These are phyloP conservation scores for pig (Sus scrofa) DNA, from an alignment of 2,113 vertebrate genomes.

Conservation along the genomic window DNA sequence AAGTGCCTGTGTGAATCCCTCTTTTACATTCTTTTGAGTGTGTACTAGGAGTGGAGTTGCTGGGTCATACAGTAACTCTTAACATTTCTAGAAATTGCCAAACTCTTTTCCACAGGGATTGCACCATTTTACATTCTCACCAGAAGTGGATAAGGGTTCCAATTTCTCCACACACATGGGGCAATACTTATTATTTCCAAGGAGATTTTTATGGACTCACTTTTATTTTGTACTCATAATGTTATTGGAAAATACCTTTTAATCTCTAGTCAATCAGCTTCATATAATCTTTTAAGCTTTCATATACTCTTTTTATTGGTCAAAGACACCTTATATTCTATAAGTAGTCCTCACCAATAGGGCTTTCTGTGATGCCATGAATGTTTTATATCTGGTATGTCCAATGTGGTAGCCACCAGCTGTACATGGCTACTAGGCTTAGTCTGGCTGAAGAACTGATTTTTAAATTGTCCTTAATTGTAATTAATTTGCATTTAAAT, in stretches of 20 bases:
- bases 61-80: not conserved
- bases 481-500: conserved; percentile 5
- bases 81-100: not conserved
- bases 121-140: not conserved
- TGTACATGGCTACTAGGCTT: no score
- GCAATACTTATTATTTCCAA: not conserved
- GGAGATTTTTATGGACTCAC: not conserved
- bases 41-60: not conserved
- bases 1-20: not conserved
- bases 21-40: not conserved
- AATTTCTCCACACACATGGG: not conserved
- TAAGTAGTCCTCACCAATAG: not conserved
- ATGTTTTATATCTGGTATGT: no score
- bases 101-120: not conserved
- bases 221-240: not conserved
- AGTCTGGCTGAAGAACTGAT: not conserved
- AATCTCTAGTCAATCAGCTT: not conserved
- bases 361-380: not conserved
- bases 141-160: not conserved
- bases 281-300: not conserved
- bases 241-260: conserved; percentile 42
- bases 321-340: not conserved
- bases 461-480: not conserved
- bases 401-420: no score
- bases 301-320: not conserved